phyloP scores from a whole-genome alignment of 2,797 vertebrate genomes.

The Decapterus maruadsi region DNA sequence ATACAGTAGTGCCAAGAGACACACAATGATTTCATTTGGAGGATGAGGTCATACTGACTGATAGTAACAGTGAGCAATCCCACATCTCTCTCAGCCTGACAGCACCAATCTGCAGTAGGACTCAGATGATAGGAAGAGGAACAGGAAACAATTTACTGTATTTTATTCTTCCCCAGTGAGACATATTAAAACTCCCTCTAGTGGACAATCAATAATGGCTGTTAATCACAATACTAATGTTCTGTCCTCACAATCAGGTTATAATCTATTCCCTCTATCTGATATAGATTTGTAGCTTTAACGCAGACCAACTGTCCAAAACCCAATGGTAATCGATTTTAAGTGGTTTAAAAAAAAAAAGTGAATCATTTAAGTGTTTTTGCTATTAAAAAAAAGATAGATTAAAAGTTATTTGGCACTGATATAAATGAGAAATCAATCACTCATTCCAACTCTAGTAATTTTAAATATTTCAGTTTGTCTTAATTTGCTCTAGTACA shows the following conservation, averaged over 20 bases:
- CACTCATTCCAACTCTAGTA: background rate
- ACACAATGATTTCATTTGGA: slow-evolving; percentile 33
- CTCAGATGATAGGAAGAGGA: slow-evolving; percentile 39
- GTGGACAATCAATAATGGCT: slow-evolving; percentile 44
- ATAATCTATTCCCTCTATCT: background rate
- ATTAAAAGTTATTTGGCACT: background rate
- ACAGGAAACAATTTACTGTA: slow-evolving; percentile 47
- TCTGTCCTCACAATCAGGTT: slow-evolving; percentile 4
- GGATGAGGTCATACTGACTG: slow-evolving; percentile 56
- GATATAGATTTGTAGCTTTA: background rate
- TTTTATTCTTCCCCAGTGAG: slow-evolving; percentile 57
- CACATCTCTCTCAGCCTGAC: slow-evolving; percentile 29
- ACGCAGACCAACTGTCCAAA: background rate
- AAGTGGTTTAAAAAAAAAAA: background rate
- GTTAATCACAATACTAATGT: slow-evolving; percentile 37
- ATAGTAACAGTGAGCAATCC: slow-evolving; percentile 26
- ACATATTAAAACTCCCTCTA: slow-evolving; percentile 59
- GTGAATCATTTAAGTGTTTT: background rate
- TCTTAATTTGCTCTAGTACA: background rate
- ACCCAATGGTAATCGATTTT: background rate
- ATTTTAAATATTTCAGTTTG: background rate
- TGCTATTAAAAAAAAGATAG: background rate
- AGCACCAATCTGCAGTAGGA: slow-evolving; percentile 27
- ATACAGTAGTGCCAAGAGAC: background rate
- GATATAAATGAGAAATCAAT: background rate